Percentiles rank a stretch among this genome's conserved stretches.
Evolutionary conservation across 1,140 invertebrate genomes (phyloP).

Genomic region (Drosophila parabipectinata): DNA sequence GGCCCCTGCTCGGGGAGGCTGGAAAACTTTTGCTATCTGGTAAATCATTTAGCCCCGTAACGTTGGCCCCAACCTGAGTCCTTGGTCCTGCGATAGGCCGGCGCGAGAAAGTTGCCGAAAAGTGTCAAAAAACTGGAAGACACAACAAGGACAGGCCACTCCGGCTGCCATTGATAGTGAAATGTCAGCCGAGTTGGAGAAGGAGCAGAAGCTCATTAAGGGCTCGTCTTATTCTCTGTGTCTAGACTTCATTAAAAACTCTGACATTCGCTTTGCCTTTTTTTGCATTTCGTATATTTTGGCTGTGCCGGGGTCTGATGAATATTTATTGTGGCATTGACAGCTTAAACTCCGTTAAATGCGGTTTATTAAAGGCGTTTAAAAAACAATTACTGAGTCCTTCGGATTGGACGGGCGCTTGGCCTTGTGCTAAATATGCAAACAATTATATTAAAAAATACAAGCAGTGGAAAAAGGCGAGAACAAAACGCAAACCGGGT

Average conservation of each 20-base stretch:
- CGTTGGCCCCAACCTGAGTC: constrained; percentile 32
- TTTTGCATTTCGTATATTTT: not conserved
- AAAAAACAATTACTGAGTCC: constrained; percentile 66
- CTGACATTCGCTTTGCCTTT: constrained; percentile 18
- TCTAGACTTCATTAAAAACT: constrained; percentile 78
- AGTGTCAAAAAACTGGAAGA: constrained; percentile 68
- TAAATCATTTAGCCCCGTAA: constrained; percentile 58
- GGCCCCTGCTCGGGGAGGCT: constrained; percentile 33
- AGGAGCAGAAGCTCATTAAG: constrained; percentile 54
- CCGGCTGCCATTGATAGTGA: constrained; percentile 55
- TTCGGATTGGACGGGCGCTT: constrained; percentile 19
- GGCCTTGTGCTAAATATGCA: constrained; percentile 71
- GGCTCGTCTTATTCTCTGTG: constrained; percentile 39
- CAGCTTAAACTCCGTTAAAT: constrained; percentile 62
- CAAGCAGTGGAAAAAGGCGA: constrained; percentile 16
- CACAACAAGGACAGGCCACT: constrained; percentile 21
- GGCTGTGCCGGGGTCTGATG: constrained; percentile 27
- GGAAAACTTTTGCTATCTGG: constrained; percentile 66
- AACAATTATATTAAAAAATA: constrained; percentile 66
- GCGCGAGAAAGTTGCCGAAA: constrained; percentile 56
- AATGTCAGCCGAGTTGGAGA: constrained; percentile 39
- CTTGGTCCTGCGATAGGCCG: constrained; percentile 29
- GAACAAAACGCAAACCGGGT: constrained; percentile 3
- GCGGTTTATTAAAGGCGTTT: constrained; percentile 53
- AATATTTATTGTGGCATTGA: constrained; percentile 68